Percentiles rank a stretch among this genome's conserved stretches.
Conservation (phyloP, 1,140 invertebrate genomes). For the Nylanderia fulva region DNA sequence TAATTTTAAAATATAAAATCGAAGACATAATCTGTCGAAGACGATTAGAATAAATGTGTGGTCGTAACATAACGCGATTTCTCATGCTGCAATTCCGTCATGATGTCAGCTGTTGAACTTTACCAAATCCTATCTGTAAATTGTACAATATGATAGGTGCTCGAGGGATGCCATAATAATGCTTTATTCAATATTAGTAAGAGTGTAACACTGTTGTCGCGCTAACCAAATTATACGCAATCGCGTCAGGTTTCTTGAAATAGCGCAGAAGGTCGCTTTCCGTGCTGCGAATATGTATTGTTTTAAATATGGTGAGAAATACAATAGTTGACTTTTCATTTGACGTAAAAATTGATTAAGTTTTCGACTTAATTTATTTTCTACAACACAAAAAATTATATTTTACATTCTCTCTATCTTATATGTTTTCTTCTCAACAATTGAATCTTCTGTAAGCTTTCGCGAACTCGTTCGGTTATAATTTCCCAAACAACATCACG, state of each 20-base stretch:
- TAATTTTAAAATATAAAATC: no score
- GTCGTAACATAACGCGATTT: no score
- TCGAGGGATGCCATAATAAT: constrained; percentile 73
- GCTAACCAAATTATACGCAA: constrained; percentile 76
- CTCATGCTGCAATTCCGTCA: no score
- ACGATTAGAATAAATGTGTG: no score
- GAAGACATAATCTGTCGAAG: no score
- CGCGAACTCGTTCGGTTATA: neutral
- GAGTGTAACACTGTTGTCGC: constrained; percentile 64
- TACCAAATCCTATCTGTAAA: neutral
- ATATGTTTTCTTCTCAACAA: neutral
- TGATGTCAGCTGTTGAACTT: neutral
- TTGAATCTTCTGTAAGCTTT: neutral
- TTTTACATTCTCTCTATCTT: neutral
- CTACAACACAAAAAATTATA: neutral
- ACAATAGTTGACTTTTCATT: neutral
- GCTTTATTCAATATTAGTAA: constrained; percentile 74
- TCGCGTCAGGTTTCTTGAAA: constrained; percentile 69
- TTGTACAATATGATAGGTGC: neutral
- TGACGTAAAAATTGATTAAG: neutral
- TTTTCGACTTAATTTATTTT: neutral
- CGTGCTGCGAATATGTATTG: constrained; percentile 77
- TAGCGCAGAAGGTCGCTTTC: constrained; percentile 64
- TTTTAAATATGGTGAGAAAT: constrained; percentile 77
- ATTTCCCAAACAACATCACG: no score